A percentile compares a stretch with the other conserved stretches of the same genome.
phyloP scores from a whole-genome alignment of 2,888 invertebrate genomes.

The Urechis unicinctus region DNA sequence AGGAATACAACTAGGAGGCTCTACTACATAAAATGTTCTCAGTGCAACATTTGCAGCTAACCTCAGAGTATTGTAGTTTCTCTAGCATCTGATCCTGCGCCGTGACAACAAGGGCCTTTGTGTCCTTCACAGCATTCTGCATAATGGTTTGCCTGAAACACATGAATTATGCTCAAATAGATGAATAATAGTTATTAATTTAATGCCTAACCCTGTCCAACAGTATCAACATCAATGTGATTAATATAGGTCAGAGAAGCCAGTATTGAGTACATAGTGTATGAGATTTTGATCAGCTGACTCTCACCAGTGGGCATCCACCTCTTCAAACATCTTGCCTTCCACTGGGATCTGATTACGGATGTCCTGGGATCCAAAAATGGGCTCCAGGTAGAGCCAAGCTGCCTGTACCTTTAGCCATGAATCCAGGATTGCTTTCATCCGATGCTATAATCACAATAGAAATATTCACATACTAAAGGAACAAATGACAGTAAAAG shows the following conservation, averaged over 20 bases:
- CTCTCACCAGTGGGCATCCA: conserved; percentile 42
- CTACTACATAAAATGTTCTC: background rate
- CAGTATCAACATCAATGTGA: too few species aligned
- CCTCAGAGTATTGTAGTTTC: conserved; percentile 46
- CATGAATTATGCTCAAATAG: background rate
- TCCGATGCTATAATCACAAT: conserved; percentile 34
- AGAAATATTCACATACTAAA: background rate
- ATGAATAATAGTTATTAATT: background rate
- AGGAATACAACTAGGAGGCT: too few species aligned
- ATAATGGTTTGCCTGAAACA: conserved; percentile 44
- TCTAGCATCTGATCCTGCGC: conserved; percentile 48
- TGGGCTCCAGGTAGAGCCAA: conserved; percentile 50
- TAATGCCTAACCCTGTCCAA: too few species aligned
- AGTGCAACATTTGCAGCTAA: conserved; percentile 13
- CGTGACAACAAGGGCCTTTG: conserved; percentile 42
- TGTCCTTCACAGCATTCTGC: conserved; percentile 39
- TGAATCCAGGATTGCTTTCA: conserved; percentile 44
- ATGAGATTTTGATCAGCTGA: too few species aligned
- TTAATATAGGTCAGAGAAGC: too few species aligned
- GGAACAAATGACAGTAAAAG: background rate
- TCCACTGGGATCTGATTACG: conserved; percentile 48
- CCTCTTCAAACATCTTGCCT: conserved; percentile 49
- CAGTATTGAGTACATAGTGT: too few species aligned
- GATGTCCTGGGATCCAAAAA: conserved; percentile 49
- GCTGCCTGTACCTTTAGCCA: conserved; percentile 50